Evolutionary conservation across 2,888 invertebrate species (phyloP).

Genomic region (Macrophya alboannulata): DNA sequence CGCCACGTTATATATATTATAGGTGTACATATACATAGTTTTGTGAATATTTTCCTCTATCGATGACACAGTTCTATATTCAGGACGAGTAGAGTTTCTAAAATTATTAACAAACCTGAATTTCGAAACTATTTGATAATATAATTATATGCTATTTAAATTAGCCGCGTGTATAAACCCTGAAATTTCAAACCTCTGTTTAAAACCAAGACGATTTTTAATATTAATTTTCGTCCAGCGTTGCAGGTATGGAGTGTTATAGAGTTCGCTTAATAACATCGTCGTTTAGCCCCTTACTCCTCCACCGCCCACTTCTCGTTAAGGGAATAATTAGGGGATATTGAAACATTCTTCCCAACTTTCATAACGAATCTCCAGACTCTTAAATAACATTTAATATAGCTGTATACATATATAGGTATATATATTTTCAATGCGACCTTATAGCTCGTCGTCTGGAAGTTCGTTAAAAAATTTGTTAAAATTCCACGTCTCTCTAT

Average conservation of each 20-base stretch:
- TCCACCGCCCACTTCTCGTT: slow-evolving; percentile 11
- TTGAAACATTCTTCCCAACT: slow-evolving; percentile 50
- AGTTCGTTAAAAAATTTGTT: no score
- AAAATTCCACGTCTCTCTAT: not conserved
- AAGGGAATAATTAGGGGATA: slow-evolving; percentile 32
- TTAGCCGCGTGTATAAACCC: not conserved
- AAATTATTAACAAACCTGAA: not conserved
- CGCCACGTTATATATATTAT: not conserved
- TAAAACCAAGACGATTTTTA: slow-evolving; percentile 12
- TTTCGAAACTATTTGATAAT: not conserved
- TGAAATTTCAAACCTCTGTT: not conserved
- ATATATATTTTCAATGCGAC: not conserved
- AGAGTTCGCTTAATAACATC: slow-evolving; percentile 47
- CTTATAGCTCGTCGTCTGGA: no score
- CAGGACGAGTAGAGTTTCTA: not conserved
- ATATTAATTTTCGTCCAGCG: slow-evolving; percentile 8
- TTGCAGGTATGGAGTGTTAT: no score
- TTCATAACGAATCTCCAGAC: slow-evolving; percentile 37
- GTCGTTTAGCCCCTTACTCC: slow-evolving; percentile 16
- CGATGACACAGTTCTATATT: not conserved
- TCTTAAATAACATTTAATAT: not conserved
- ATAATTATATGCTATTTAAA: not conserved
- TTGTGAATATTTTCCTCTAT: not conserved
- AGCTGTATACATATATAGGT: not conserved
- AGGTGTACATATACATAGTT: no score